These are phyloP conservation scores for Tetanocera ferruginea DNA, from an alignment of 2,888 invertebrate species.

Conservation along the genomic window DNA sequence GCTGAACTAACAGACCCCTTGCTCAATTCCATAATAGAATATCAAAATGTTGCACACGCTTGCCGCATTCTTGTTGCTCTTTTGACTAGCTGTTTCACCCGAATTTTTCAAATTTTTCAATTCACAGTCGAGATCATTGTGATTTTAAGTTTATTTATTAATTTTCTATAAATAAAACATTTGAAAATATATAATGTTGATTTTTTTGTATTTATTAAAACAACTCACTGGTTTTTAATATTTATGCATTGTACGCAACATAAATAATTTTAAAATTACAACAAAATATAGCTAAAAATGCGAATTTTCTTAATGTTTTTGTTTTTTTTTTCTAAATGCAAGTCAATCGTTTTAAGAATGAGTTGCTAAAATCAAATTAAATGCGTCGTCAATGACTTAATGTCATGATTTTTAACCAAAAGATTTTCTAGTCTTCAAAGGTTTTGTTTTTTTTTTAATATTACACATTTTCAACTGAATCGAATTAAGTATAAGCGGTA, in stretches of 20 bases:
- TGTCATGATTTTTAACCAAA: background rate
- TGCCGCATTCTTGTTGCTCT: no score
- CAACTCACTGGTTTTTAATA: no score
- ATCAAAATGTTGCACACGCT: no score
- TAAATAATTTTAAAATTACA: constrained; percentile 20
- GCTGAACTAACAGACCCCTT: no score
- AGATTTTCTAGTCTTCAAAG: background rate
- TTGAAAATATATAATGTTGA: no score
- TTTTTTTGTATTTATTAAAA: no score
- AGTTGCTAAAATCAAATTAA: background rate
- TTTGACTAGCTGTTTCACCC: no score
- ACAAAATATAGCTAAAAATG: constrained; percentile 35
- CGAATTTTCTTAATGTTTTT: constrained; percentile 27
- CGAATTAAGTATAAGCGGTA: background rate
- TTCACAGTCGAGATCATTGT: no score
- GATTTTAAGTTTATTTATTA: no score
- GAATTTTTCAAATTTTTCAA: no score
- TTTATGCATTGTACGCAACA: constrained; percentile 3
- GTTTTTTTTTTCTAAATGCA: constrained; percentile 20
- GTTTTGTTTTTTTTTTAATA: background rate
- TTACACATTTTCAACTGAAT: background rate
- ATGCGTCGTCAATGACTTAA: background rate
- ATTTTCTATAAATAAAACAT: no score
- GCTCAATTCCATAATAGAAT: no score
- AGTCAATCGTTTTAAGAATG: background rate